phyloP scores from a whole-genome alignment of 2,888 invertebrate species.

The Campopleginae sp. region DNA sequence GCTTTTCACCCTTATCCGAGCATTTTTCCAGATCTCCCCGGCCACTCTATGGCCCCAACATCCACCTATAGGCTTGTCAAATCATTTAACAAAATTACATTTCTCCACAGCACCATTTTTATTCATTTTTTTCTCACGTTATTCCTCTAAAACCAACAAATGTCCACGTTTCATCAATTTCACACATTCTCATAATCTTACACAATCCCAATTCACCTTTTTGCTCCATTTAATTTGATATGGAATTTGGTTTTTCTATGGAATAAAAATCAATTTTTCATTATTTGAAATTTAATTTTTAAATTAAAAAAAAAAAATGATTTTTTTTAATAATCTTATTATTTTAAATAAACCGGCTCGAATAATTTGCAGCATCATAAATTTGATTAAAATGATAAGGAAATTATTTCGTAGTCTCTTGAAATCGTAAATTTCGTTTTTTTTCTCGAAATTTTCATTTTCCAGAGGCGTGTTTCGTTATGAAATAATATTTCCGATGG shows the following conservation, averaged over 20 bases:
- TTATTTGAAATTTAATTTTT: no score
- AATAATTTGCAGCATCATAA: no score
- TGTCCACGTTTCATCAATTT: neutral
- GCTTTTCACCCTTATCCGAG: conserved; percentile 28
- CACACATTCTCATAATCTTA: neutral
- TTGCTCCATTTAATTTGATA: no score
- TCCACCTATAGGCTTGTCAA: neutral
- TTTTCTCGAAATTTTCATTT: no score
- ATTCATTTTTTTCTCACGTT: neutral
- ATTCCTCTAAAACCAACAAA: neutral
- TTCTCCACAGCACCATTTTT: neutral
- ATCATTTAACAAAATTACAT: neutral
- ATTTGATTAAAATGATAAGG: no score
- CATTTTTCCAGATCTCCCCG: conserved; percentile 24
- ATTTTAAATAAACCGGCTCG: no score
- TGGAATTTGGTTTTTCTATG: no score
- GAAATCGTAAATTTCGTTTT: no score
- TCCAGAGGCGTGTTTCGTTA: neutral
- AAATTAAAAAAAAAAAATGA: no score
- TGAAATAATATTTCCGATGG: neutral
- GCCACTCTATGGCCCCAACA: neutral
- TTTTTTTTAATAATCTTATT: no score
- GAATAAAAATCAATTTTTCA: no score
- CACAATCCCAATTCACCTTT: neutral
- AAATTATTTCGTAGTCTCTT: no score